phyloP scores from a whole-genome alignment of 2,797 vertebrate genomes.

The Ctenosaura bakeri region DNA sequence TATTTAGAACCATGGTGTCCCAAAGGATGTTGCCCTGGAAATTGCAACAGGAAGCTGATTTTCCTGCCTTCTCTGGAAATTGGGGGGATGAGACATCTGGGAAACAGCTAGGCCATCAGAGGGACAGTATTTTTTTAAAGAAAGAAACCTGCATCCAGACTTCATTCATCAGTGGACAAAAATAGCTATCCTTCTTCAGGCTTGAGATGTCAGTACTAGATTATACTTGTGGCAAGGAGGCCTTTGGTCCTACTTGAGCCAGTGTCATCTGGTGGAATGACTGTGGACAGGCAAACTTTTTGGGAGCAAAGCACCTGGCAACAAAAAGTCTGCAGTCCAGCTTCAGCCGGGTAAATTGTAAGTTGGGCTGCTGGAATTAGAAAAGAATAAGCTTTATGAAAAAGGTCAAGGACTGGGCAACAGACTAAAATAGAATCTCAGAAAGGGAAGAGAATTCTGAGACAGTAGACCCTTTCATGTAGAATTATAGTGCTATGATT shows the following conservation, averaged over 20 bases:
- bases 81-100: slow-evolving; percentile 28
- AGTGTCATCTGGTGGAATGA: neutral
- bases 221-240: neutral
- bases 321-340: neutral
- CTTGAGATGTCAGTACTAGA: neutral
- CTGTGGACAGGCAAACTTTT: neutral
- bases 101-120: slow-evolving; percentile 41
- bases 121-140: neutral
- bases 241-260: neutral
- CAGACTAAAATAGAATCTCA: neutral
- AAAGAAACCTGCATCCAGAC: slow-evolving; percentile 1
- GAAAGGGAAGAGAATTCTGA: neutral
- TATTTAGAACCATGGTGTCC: slow-evolving; percentile 22
- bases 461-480: too few relatives aligned
- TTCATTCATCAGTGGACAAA: slow-evolving; percentile 15
- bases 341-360: neutral
- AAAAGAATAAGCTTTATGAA: neutral
- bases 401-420: neutral
- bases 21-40: slow-evolving; percentile 32
- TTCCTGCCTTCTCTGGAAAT: slow-evolving; percentile 17
- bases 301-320: neutral
- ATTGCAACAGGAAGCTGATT: slow-evolving; percentile 30
- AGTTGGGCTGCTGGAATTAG: neutral
- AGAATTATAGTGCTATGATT: too few relatives aligned
- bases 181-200: neutral